Percentiles rank a stretch among this genome's conserved stretches.
Conservation (phyloP, 1,140 invertebrate genomes). For the Asobara japonica region DNA sequence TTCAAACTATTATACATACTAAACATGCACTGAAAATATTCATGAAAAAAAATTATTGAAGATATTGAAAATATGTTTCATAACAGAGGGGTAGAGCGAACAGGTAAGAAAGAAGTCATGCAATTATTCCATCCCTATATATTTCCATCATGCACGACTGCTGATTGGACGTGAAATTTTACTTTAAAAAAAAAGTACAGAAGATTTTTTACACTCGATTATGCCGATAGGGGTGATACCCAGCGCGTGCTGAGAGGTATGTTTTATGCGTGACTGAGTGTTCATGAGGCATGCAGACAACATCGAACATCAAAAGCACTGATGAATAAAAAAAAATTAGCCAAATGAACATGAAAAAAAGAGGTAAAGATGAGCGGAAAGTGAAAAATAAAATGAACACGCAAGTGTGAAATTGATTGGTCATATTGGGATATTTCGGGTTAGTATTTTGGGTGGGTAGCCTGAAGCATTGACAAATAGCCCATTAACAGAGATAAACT, state of each 20-base stretch:
- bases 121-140: background rate
- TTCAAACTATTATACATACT: background rate
- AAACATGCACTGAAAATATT: background rate
- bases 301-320: constrained; percentile 51
- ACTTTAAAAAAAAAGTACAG: constrained; percentile 7
- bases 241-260: constrained; percentile 19
- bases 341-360: constrained; percentile 25
- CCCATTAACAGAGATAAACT: constrained; percentile 24
- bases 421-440: constrained; percentile 30
- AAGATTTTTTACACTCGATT: constrained; percentile 9
- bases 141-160: constrained; percentile 11
- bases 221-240: background rate
- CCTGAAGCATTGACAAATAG: constrained; percentile 40
- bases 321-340: constrained; percentile 34
- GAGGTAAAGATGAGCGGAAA: constrained; percentile 2
- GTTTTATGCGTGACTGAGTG: constrained; percentile 16
- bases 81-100: constrained; percentile 7
- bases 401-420: constrained; percentile 4
- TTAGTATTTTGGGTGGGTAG: constrained; percentile 41
- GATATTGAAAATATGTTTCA: background rate
- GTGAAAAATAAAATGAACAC: constrained; percentile 24
- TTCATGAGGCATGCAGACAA: constrained; percentile 51
- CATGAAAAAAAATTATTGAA: background rate
- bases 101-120: constrained; percentile 17
- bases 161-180: background rate